Evolutionary conservation across 2,888 invertebrate genomes (phyloP), one percentile per base, ranked within the genome.

Genomic region (Hypsopygia costalis): DNA sequence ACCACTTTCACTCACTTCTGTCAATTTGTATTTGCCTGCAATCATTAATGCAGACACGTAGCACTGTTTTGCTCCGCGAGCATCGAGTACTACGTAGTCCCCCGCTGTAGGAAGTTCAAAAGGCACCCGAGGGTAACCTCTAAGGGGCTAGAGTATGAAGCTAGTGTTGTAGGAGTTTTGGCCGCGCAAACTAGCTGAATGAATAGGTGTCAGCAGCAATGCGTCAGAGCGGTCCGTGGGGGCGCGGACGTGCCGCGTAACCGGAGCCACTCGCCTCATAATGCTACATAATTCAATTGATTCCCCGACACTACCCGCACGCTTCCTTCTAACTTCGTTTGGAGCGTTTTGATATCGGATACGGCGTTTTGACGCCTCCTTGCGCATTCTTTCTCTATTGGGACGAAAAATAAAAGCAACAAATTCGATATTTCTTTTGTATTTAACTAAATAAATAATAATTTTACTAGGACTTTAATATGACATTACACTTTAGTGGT

Each of bases 221-320:
- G 81, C 82, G 79, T 82, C 80, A 76, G 68, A 52, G 52, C 44
- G 59, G 62, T 62, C 70, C 70, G 59, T 52, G 54, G 73, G 76
- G 74, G 62, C 63, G 58, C 65, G 70, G 73, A 81, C 83, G 83
- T 82, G 85, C 79, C 73, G 57, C 61, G 81, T 77, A 82, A 83
- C 80, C 66, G 70, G 83, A 83, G 78, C 80, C 69, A 69, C 72
- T 75, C 75, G 68, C 77, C 73, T 83, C 75, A 78, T 86, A 86
- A 87, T 78, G 85, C 73, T 78, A 81, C 83, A 75, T 86, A 86
- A 88, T 83, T 85, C 87, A 85, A 87, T 88, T 87, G 83, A 81
- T 85, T 81, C 81, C 78, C 85, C 83, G 73, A 82, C 85, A 82
- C 86, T 83, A 81, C 81, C 83, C 83, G 76, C 86, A 85, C 83